phyloP scores from a whole-genome alignment of 2,797 vertebrate genomes.

The Catamblyrhynchus diadema region DNA sequence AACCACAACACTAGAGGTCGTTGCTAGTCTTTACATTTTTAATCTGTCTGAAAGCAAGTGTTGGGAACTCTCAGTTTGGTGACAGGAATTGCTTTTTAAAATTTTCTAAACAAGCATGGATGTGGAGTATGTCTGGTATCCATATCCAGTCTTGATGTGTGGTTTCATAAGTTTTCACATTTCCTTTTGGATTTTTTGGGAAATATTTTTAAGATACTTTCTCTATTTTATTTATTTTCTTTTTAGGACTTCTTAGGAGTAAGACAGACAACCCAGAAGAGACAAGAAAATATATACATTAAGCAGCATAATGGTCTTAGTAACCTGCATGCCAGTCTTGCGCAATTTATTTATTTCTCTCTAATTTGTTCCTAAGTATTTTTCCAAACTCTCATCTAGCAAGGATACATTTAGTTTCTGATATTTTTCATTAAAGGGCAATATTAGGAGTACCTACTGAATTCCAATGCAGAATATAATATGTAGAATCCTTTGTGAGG shows the following conservation, averaged over 20 bases:
- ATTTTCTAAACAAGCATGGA: background rate
- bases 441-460: background rate
- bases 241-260: background rate
- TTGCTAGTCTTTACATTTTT: background rate
- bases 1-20: conserved; percentile 34
- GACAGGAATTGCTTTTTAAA: background rate
- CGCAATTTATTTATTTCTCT: background rate
- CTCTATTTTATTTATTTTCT: background rate
- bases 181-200: background rate
- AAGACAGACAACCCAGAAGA: background rate
- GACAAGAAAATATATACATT: background rate
- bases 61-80: background rate
- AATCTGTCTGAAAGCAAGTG: background rate
- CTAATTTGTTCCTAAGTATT: background rate
- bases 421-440: background rate
- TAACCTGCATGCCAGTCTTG: background rate
- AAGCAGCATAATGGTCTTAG: background rate
- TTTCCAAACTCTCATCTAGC: background rate
- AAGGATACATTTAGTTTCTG: background rate
- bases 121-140: background rate
- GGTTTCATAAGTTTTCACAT: background rate
- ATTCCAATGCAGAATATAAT: background rate
- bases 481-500: background rate
- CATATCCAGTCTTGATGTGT: background rate
- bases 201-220: background rate